These are phyloP conservation scores for Popillia japonica DNA, from an alignment of 1,140 invertebrate genomes.

Conservation along the genomic window DNA sequence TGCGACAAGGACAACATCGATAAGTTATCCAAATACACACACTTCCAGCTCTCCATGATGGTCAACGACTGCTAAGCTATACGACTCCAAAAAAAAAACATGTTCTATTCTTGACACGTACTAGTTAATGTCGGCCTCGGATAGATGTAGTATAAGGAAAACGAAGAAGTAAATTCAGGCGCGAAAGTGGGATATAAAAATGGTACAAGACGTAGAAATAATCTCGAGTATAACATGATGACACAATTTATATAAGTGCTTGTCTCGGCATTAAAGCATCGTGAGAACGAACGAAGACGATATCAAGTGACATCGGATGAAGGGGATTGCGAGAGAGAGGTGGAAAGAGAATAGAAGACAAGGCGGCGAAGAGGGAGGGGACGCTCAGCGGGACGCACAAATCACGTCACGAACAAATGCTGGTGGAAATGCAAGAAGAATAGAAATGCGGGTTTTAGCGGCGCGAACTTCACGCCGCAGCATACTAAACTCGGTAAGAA, in stretches of 20 bases:
- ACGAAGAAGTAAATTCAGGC: conserved; percentile 29
- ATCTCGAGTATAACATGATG: conserved; percentile 54
- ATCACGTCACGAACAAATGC: conserved; percentile 61
- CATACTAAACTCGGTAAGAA: conserved; percentile 58
- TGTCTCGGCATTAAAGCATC: conserved; percentile 51
- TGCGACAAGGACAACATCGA: background rate
- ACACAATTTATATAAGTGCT: conserved; percentile 55
- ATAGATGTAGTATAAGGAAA: conserved; percentile 32
- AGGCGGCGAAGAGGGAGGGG: conserved; percentile 38
- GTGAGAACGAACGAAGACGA: conserved; percentile 49
- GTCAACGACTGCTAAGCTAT: background rate
- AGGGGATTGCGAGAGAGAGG: background rate
- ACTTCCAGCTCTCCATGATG: background rate
- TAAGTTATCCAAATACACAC: background rate
- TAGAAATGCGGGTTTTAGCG: conserved; percentile 57
- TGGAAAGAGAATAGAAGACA: background rate
- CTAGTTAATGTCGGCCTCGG: conserved; percentile 13
- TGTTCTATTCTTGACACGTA: conserved; percentile 2
- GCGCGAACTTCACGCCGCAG: conserved; percentile 52
- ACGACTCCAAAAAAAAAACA: background rate
- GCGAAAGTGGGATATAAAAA: conserved; percentile 37
- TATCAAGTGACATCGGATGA: conserved; percentile 53
- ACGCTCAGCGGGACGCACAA: conserved; percentile 51
- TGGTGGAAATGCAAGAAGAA: conserved; percentile 57
- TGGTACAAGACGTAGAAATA: conserved; percentile 46